Evolutionary conservation across 2,888 invertebrate genomes (phyloP).

Genomic region (Drosophila rubida): DNA sequence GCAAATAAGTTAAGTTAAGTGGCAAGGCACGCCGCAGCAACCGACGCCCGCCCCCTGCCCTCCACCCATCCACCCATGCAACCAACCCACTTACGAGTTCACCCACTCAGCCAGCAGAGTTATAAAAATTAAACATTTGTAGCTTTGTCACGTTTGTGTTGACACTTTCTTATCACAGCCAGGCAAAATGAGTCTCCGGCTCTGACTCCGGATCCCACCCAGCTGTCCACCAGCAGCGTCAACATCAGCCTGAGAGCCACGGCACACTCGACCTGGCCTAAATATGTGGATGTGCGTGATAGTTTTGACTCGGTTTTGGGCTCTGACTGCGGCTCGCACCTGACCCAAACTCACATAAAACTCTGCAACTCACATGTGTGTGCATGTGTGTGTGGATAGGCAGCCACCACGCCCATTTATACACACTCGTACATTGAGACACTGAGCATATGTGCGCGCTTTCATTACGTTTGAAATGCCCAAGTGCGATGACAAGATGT

Average conservation of each 20-base stretch:
- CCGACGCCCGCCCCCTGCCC: neutral
- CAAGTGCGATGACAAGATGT: slow-evolving; percentile 39
- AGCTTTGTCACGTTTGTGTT: slow-evolving; percentile 81
- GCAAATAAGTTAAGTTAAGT: slow-evolving; percentile 74
- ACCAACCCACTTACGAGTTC: too few relatives aligned
- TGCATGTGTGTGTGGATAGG: slow-evolving; percentile 6
- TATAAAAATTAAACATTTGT: slow-evolving; percentile 81
- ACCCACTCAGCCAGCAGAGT: slow-evolving; percentile 33
- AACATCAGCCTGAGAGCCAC: neutral
- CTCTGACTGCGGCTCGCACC: slow-evolving; percentile 48
- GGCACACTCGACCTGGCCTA: slow-evolving; percentile 62
- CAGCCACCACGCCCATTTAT: slow-evolving; percentile 17
- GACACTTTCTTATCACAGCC: slow-evolving; percentile 80
- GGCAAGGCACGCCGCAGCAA: slow-evolving; percentile 44
- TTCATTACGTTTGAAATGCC: slow-evolving; percentile 54
- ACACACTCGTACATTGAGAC: slow-evolving; percentile 49
- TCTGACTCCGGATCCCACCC: slow-evolving; percentile 23
- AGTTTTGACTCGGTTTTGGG: slow-evolving; percentile 67
- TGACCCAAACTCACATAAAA: slow-evolving; percentile 58
- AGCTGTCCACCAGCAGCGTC: slow-evolving; percentile 6
- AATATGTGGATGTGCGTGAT: slow-evolving; percentile 77
- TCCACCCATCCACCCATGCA: slow-evolving; percentile 17
- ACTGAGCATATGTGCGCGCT: slow-evolving; percentile 18
- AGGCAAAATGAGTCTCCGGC: slow-evolving; percentile 52
- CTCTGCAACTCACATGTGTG: slow-evolving; percentile 26